Base-by-base conservation (phyloP, 2,888 invertebrate genomes). In the Apoderus coryli region DNA sequence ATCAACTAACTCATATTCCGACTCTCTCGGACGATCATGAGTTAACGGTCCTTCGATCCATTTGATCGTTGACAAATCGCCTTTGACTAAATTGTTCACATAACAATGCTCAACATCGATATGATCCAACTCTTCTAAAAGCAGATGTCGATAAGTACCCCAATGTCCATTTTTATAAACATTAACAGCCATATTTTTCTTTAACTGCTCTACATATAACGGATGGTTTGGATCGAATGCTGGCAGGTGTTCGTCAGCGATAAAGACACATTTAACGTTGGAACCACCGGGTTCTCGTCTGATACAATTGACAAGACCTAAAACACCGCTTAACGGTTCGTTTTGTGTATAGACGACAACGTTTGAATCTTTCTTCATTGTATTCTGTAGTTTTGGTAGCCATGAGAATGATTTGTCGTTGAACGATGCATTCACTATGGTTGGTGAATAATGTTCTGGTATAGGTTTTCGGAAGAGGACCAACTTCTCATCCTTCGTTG, bases 61-160 rank as follows among this genome's bases (percentile, higher is more conserved):
- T 9, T 59, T 66, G 25, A 95, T 52, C 1, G 84, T 77, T 0
- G 84, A 78, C 31, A 95, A 61, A 52, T 95, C 93, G 28, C 93
- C 93, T 31, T 78, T 68, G 1, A 77, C 74, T n/a, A 69, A 46
- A 0, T 79, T 73, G 56, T 86, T 84, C 3, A 78, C 74, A 53
- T 70, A 85, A 0, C 76, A 78, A 52, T 89, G 82, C 36, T 69
- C 64, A 6, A 56, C 61, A 1, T 56, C 48, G 0, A 63, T 56
- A 0, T 56, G 54, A 4, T 57, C 50, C 11, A 62, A 38, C 25
- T 69, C 60, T 5, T 67, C 64, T 1, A 89, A 51, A 1, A 72
- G 63, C 4, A 86, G 55, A 57, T 92, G 88, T 6, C 88, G 68
- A 52, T 82, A 86, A 2, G 79, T 78, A 10, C 55, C 64, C 66